Conservation (phyloP, 2,113 vertebrate species). For the Holacanthus passer region DNA sequence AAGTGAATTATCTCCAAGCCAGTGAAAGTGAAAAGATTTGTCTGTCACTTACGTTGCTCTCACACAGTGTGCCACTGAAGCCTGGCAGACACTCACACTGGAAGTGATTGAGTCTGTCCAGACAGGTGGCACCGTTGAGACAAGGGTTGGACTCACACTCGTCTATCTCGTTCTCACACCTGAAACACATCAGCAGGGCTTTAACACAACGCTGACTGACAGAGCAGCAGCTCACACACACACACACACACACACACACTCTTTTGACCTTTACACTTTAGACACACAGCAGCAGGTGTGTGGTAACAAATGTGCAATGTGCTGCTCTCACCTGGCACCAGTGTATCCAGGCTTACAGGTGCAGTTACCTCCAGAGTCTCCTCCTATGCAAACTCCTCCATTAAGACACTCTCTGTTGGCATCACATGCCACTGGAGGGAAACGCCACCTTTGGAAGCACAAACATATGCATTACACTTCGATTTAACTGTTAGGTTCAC, state of each 20-base stretch:
- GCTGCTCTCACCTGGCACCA: conserved; percentile 86
- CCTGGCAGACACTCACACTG: conserved; percentile 89
- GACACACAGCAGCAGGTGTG: conserved; percentile 11
- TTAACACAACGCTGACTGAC: conserved; percentile 59
- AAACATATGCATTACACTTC: no score
- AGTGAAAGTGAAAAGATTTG: background rate
- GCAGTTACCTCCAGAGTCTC: conserved; percentile 89
- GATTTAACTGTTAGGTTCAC: no score
- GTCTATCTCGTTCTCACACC: conserved; percentile 89
- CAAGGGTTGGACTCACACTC: conserved; percentile 92
- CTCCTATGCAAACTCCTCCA: conserved; percentile 84
- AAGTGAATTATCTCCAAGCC: conserved; percentile 6
- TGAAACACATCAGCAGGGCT: conserved; percentile 75
- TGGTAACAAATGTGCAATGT: background rate
- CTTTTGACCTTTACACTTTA: conserved; percentile 29
- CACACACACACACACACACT: background rate
- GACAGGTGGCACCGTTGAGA: conserved; percentile 92
- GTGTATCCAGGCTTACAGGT: conserved; percentile 89
- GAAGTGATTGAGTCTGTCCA: conserved; percentile 84
- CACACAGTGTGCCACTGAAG: conserved; percentile 90
- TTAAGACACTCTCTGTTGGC: conserved; percentile 86
- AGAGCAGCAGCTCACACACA: conserved; percentile 29
- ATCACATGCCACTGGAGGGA: conserved; percentile 86
- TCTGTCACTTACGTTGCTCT: conserved; percentile 87
- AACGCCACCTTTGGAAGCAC: conserved; percentile 84